Base-by-base conservation (phyloP, 1,140 invertebrate species). In the Pteromalus puparum region DNA sequence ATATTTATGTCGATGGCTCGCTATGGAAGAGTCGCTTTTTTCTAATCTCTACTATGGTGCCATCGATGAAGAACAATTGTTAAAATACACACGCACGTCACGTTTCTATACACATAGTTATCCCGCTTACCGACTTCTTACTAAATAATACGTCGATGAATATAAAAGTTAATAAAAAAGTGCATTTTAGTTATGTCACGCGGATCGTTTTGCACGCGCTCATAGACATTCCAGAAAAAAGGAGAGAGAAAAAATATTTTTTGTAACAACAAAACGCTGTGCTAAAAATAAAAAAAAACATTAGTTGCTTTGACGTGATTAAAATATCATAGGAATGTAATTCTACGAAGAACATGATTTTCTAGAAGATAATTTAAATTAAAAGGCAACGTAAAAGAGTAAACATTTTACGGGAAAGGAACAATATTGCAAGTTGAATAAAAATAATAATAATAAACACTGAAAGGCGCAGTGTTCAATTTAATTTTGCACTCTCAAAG, bases 171-270 rank as follows among this genome's bases (percentile, higher is more conserved):
- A 34, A 42, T 53, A 75, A 48, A 9, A 38, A 74, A 61, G 75
- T 84, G 67, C 75, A 73, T 84, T 83, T 78, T 13, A 78, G 26
- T 78, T 77, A 78, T 78, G 18, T 26, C 6, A 53, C 15, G 18
- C 73, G 26, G 18, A 67, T 84, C 53, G 26, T 79, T 72, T 73
- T 81, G 83, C 78, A 81, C 38, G 61, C 61, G 65, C 72, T 75
- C 72, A 48, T 68, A 80, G 72, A 81, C 83, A 84, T 84, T 84
- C 83, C 83, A 81, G 61, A 76, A 76, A 34, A 73, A 68, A 80
- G 12, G 15, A 26, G 26, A 68, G 72, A n/a, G 30, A 65, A 74
- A 75, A 80, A 26, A 84, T 84, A 81, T 84, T 84, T 84, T 84
- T 81, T 42, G 70, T 48, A 76, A 38, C 30, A 65, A 84, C 10